Conservation (phyloP, 2,113 vertebrate species). For the human (Homo sapiens) region GRCh38 chr7:83723501-83724000, state of each 20-base stretch:
- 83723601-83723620: background rate
- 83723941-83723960: background rate
- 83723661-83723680: background rate
- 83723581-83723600: background rate
- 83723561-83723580: background rate
- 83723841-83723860: background rate
- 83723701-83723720: background rate
- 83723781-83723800: background rate
- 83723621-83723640: background rate
- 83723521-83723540: background rate
- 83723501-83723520: background rate
- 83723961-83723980: background rate
- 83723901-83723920: background rate
- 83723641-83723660: background rate
- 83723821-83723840: background rate
- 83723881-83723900: background rate
- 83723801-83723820: background rate
- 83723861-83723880: background rate
- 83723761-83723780: background rate
- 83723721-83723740: background rate
- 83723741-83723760: background rate
- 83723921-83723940: background rate
- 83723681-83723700: background rate
- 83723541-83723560: background rate
- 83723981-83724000: background rate